Conservation (phyloP, 2,797 vertebrate species). For the Sylvia borin region DNA sequence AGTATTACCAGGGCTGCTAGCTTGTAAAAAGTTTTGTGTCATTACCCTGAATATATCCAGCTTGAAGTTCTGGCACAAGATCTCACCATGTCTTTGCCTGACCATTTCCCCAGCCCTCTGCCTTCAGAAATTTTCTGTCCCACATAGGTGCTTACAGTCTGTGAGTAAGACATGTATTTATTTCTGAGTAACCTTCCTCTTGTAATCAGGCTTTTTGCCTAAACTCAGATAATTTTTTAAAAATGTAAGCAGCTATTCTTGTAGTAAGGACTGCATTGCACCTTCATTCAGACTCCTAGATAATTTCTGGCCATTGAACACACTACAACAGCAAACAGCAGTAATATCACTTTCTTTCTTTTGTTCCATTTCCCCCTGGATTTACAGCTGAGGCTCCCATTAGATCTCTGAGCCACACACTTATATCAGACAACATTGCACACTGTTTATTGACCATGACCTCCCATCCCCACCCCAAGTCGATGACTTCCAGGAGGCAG, state of each 20-base stretch:
- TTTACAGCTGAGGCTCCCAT: neutral
- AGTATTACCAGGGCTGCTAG: neutral
- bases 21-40: neutral
- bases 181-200: neutral
- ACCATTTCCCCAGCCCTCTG: neutral
- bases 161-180: neutral
- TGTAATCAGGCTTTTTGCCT: neutral
- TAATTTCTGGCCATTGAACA: neutral
- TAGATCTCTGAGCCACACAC: neutral
- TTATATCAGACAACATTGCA: neutral
- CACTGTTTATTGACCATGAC: neutral
- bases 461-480: neutral
- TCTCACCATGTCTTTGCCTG: neutral
- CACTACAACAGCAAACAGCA: neutral
- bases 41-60: neutral
- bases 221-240: neutral
- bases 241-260: neutral
- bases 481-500: conserved; percentile 14
- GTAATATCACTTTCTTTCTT: neutral
- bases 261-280: neutral
- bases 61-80: neutral
- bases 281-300: neutral
- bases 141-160: neutral
- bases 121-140: neutral
- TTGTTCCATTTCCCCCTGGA: neutral